Conservation (phyloP, 2,888 invertebrate species). For the Sipha maydis region DNA sequence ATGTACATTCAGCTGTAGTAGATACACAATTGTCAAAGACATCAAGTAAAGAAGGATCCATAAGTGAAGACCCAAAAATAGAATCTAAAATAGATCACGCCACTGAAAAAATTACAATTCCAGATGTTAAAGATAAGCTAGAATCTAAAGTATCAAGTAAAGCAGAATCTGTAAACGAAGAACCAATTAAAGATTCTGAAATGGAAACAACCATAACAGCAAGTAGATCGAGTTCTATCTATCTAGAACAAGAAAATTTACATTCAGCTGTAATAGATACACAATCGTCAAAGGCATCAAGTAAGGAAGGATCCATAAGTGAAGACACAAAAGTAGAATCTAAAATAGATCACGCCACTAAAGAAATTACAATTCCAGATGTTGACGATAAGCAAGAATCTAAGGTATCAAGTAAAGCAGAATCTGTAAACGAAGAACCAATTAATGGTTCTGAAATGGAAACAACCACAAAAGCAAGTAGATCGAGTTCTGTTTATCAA, state of each 20-base stretch:
- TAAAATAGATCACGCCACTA: too few species aligned
- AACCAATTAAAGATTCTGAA: not conserved
- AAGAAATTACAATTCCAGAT: too few species aligned
- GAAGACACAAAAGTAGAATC: not conserved
- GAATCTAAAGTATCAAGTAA: not conserved
- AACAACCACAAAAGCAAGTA: not conserved
- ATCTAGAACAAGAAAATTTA: not conserved
- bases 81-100: constrained; percentile 66
- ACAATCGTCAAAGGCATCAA: not conserved
- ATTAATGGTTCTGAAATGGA: not conserved
- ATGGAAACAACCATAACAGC: not conserved
- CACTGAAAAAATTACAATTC: constrained; percentile 70
- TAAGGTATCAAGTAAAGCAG: too few species aligned
- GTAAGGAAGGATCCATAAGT: not conserved
- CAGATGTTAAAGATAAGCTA: not conserved
- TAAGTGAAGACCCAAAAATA: not conserved
- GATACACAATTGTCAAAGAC: not conserved
- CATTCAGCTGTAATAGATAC: not conserved
- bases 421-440: not conserved
- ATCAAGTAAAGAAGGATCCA: not conserved
- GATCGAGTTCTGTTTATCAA: not conserved
- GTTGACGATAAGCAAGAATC: too few species aligned
- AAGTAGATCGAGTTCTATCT: not conserved
- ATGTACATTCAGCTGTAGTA: too few species aligned
- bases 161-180: not conserved